phyloP scores from a whole-genome alignment of 2,888 invertebrate species.

The Hoplodrina blanda region DNA sequence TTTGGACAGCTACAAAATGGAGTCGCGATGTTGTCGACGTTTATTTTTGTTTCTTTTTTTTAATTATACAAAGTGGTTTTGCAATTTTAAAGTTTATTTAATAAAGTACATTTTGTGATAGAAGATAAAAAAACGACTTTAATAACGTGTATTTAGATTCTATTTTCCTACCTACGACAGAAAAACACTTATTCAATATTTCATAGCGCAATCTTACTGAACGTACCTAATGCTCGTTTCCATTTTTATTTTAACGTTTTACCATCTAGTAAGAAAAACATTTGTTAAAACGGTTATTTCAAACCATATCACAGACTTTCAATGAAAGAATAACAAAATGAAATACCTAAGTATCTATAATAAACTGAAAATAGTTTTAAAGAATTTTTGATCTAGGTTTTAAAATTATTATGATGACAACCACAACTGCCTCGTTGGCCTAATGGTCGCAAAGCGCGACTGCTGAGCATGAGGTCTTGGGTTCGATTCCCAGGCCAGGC shows the following conservation, averaged over 20 bases:
- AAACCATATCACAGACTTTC: background rate
- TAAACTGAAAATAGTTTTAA: slow-evolving; percentile 4
- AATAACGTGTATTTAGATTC: background rate
- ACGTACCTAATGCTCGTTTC: background rate
- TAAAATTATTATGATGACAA: no score
- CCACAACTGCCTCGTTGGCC: no score
- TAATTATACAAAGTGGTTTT: slow-evolving; percentile 2
- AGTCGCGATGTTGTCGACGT: background rate
- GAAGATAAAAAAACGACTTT: background rate
- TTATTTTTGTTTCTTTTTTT: slow-evolving; percentile 16
- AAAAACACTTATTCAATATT: slow-evolving; percentile 1
- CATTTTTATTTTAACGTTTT: background rate
- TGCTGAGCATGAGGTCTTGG: no score
- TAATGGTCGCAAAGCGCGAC: no score
- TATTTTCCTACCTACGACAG: background rate
- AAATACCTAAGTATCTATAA: background rate
- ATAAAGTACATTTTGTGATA: background rate
- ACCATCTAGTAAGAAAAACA: slow-evolving; percentile 1
- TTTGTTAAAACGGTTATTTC: slow-evolving; percentile 5
- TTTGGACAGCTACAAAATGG: slow-evolving; percentile 4
- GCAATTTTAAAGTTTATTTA: background rate
- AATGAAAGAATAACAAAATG: slow-evolving; percentile 22
- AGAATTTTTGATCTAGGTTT: background rate
- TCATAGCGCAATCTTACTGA: background rate
- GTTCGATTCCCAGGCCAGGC: no score